Base-by-base conservation (phyloP, 2,797 vertebrate genomes). In the Megalops cyprinoides region DNA sequence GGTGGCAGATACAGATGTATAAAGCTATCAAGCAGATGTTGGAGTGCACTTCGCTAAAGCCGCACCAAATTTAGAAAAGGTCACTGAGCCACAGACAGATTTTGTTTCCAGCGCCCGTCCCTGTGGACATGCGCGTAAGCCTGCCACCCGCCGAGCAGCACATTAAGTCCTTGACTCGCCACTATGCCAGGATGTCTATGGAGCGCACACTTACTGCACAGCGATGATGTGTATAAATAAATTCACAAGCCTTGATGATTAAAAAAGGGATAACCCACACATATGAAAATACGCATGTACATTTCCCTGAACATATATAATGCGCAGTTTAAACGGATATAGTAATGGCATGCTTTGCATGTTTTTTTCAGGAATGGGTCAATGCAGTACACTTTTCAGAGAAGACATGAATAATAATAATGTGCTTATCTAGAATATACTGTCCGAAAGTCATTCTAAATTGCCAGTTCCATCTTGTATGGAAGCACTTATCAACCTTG, bases 31-130 rank as follows among this genome's bases (percentile, higher is more conserved):
- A 79, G 73, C 81, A 82, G 86, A 86, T 88, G 89, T 87, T 88
- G 74, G 83, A 89, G 86, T 85, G 86, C 83, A 80, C 81, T 83
- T 90, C 87, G 89, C 83, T 88, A 88, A 88, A 89, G 92, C 86
- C 81, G 39, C 31, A 12, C 77, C 87, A 88, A 87, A 86, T 89
- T 85, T 80, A 89, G 82, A 82, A 91, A 92, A 93, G 90, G 90
- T 90, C 91, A 90, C 81, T 37, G 82, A 85, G 81, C 71, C 77
- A 55, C 77, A 67, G 90, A 88, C 88, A 84, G 88, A 90, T 88
- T 89, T 84, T 84, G 85, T 88, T 87, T 87, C 87, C 81, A 82
- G 87, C 85, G 87, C 82, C 89, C 86, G 79, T 91, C 88, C 87
- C 87, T 5, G 86, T 74, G 87, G 91, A 90, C 83, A 80, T 42